Evolutionary conservation across 2,113 vertebrate species (phyloP).

Genomic region (Psettodes erumei): DNA sequence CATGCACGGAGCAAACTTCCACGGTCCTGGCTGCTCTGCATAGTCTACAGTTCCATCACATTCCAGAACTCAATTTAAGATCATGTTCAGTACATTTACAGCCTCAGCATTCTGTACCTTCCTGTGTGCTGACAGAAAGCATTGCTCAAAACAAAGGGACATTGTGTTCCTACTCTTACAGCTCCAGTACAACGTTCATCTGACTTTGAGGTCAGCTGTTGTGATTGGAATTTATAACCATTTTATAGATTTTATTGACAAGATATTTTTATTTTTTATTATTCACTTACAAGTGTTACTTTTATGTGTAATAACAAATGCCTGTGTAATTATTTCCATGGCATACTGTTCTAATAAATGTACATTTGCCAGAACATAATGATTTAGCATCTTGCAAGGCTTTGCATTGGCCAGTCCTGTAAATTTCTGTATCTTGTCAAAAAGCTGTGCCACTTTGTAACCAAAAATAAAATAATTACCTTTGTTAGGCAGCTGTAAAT

Average conservation of each 20-base stretch:
- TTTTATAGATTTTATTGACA: too few relatives aligned
- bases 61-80: not conserved
- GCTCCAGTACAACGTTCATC: not conserved
- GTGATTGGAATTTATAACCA: not conserved
- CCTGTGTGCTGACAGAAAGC: not conserved
- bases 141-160: not conserved
- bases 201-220: not conserved
- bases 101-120: not conserved
- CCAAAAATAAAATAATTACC: too few relatives aligned
- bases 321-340: too few relatives aligned
- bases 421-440: not conserved
- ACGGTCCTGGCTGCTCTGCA: not conserved
- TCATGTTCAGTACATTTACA: not conserved
- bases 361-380: too few relatives aligned
- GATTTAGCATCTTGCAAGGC: too few relatives aligned
- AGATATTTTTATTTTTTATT: not conserved
- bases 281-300: too few relatives aligned
- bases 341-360: too few relatives aligned
- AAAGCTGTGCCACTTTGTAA: too few relatives aligned
- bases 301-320: too few relatives aligned
- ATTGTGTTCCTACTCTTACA: not conserved
- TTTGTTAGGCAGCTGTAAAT: too few relatives aligned
- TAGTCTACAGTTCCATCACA: not conserved
- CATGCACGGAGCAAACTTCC: not conserved
- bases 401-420: not conserved